These are phyloP conservation scores for Ivindomyrus marchei DNA, from an alignment of 2,113 vertebrate genomes.

Conservation along the genomic window DNA sequence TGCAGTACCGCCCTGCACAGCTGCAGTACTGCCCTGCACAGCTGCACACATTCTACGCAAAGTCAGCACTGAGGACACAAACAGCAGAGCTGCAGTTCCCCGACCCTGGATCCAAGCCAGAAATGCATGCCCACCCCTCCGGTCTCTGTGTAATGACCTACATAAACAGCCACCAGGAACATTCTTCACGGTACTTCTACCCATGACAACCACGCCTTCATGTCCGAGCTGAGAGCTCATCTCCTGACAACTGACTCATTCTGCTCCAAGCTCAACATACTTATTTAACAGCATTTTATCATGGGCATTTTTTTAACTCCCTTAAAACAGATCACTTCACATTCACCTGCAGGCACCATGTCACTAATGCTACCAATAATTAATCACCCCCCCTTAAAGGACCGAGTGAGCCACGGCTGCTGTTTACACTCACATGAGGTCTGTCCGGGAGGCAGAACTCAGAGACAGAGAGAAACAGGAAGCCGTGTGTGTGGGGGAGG, in stretches of 20 bases:
- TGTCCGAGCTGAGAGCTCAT: background rate
- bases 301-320: background rate
- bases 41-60: background rate
- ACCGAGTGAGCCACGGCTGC: background rate
- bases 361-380: background rate
- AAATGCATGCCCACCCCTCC: background rate
- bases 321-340: background rate
- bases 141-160: background rate
- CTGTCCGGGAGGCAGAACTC: background rate
- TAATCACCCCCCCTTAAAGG: background rate
- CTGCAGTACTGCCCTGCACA: too few relatives aligned
- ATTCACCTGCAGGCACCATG: background rate
- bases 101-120: background rate
- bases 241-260: background rate
- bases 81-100: background rate
- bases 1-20: too few relatives aligned
- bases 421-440: background rate
- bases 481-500: slow-evolving; percentile 17
- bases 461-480: slow-evolving; percentile 11
- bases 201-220: background rate
- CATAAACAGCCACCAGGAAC: background rate
- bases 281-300: background rate
- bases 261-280: background rate
- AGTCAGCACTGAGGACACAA: background rate
- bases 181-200: background rate